Evolutionary conservation across 2,888 invertebrate genomes (phyloP), one percentile per base, ranked within the genome.

Genomic region (Leptinotarsa rubiginosa): DNA sequence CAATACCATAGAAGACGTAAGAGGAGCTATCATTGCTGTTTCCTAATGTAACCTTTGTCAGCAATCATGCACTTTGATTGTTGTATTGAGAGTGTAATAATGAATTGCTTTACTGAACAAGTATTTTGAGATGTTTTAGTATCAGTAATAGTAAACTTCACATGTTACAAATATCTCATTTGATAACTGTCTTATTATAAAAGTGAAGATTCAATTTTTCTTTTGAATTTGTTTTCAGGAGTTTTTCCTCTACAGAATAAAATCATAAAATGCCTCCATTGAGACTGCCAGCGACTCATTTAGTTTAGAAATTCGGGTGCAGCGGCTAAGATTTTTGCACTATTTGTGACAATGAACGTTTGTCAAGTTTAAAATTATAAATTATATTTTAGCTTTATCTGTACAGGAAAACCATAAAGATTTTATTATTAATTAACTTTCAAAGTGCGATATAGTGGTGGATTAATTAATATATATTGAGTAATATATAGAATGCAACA

Each of bases 361-460:
- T 85, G 85, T 86, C 85, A 85, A 84, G 85, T 84, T 72, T 73
- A 74, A 78, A 77, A 82, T 80, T 82, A 77, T 56, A 84, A 84
- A 84, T 84, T 84, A 85, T 85, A 85, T 85, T 86, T 86, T 86
- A 87, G 87, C 87, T 87, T 87, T 87, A 87, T 86, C 85, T 87
- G 87, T 87, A 87, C 87, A 87, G 87, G 84, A 85, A 83, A 75
- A 82, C 83, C 79, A 82, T 83, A 83, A 86, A 84, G 82, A 84
- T 86, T 86, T 84, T 83, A 81, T 81, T 78, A 84, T 84, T 82
- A 74, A 85, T 84, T 86, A 82, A 85, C 83, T 85, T 85, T 85
- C 82, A 81, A 84, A 84, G 83, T 84, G 84, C 83, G 83, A 83
- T 81, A 83, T 84, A 84, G 81, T 82, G 82, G 84, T 85, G 85